Base-by-base conservation (phyloP, 2,113 vertebrate genomes). In the Callocephalon fimbriatum region DNA sequence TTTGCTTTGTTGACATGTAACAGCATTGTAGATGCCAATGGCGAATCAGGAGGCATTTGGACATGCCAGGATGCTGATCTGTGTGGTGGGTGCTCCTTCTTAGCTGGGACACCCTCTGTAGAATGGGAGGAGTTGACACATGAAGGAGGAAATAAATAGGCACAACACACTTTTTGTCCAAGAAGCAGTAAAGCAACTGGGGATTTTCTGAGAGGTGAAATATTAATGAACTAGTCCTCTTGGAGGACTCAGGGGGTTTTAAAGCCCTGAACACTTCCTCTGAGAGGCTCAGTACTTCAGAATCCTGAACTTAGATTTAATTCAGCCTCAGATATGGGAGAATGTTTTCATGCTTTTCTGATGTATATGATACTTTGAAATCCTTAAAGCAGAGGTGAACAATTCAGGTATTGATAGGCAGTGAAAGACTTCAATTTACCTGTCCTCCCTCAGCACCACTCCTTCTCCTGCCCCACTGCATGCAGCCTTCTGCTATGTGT, bases 51-150 rank as follows among this genome's bases (percentile, higher is more conserved):
- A 85, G 26, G 50, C 35, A 17, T 65, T 53, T 77, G 48, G 8
- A 7, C 21, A 15, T 35, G 13, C 13, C 45, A 61, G 31, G 11
- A 17, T 66, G 31, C 23, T 40, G 51, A 56, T 48, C n/a, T 51
- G 4, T 59, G 12, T 40, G 17, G 9, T 45, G 12, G 7, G 13
- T 70, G 19, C 25, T 72, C 20, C 31, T 45, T 45, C 29, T 48
- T 68, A 80, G 12, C 44, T 87, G 35, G 38, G 35, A 79, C 6
- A 76, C 2, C 45, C 17, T 61, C 65, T 82, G 37, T 29, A 38
- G 6, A 35, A 10, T 32, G 32, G 20, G 32, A 85, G 15, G 16
- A 85, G n/a, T 4, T 48, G 68, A 61, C n/a, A 45, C 0, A 0
- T 51, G 58, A 85, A 7, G 27, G 21, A n/a, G 29, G 56, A 89